phyloP scores from a whole-genome alignment of 30 jellyfish, hydroid and myxozoan species.

The Aurelia coerulea region DNA sequence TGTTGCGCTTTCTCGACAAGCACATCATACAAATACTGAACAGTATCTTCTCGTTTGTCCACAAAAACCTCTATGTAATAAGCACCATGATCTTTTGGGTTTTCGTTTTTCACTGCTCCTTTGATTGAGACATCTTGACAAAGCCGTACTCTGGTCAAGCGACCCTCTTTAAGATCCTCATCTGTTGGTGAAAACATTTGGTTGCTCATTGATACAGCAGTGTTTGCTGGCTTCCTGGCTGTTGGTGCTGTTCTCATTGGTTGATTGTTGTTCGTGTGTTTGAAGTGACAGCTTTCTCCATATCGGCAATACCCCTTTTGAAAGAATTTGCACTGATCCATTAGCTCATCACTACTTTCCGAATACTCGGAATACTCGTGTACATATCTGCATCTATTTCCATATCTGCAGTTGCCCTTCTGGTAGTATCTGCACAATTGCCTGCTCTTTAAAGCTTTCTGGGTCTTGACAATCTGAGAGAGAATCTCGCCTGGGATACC shows the following conservation, averaged over 20 bases:
- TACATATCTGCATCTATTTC: slow-evolving; percentile 40
- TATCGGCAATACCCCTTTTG: slow-evolving; percentile 64
- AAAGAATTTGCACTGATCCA: slow-evolving; percentile 38
- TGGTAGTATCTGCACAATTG: slow-evolving; percentile 50
- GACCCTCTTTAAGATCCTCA: slow-evolving; percentile 58
- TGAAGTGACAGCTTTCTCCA: slow-evolving; percentile 56
- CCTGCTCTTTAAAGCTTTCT: background rate
- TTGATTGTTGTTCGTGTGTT: slow-evolving; percentile 1
- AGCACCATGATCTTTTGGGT: slow-evolving; percentile 7
- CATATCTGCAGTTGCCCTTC: slow-evolving; percentile 60
- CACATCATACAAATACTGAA: slow-evolving; percentile 42
- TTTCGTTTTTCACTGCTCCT: slow-evolving; percentile 44
- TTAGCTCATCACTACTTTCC: background rate
- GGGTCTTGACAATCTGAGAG: slow-evolving; percentile 20
- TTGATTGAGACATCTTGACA: slow-evolving; percentile 45
- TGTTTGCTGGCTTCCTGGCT: background rate
- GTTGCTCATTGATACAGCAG: background rate
- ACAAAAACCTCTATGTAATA: slow-evolving; percentile 61
- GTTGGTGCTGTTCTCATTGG: background rate
- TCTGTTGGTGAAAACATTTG: slow-evolving; percentile 53
- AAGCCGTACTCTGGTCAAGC: slow-evolving; percentile 48
- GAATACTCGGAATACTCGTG: slow-evolving; percentile 13
- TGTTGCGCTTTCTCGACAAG: slow-evolving; percentile 44
- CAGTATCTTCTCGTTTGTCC: slow-evolving; percentile 61
- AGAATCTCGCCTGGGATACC: slow-evolving; percentile 60